phyloP scores from a whole-genome alignment of 2,888 invertebrate genomes.

The Patella pellucida region DNA sequence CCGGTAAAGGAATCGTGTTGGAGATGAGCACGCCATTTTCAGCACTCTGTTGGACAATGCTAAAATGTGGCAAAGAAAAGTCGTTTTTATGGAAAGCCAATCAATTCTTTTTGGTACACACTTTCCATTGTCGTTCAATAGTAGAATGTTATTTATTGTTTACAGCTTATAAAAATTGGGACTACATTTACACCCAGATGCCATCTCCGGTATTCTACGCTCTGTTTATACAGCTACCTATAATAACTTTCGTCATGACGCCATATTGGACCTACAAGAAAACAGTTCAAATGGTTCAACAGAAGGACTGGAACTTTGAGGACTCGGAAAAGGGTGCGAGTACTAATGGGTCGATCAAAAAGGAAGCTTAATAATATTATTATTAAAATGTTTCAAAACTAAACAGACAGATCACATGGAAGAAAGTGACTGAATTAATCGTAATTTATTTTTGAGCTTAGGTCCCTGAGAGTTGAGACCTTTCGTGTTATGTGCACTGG shows the following conservation, averaged over 20 bases:
- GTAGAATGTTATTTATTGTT: conserved; percentile 60
- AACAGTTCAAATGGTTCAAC: conserved; percentile 60
- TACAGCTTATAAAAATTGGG: conserved; percentile 55
- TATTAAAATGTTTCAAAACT: too few species aligned
- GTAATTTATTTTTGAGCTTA: too few species aligned
- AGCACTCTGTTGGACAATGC: conserved; percentile 61
- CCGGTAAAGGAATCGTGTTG: conserved; percentile 53
- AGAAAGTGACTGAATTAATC: too few species aligned
- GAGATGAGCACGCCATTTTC: conserved; percentile 66
- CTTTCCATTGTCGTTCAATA: conserved; percentile 62
- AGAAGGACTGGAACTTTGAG: conserved; percentile 63
- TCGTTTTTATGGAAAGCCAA: conserved; percentile 60
- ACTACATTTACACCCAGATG: conserved; percentile 52
- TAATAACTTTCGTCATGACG: conserved; percentile 61
- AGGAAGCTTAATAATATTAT: background rate
- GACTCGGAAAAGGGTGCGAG: conserved; percentile 42
- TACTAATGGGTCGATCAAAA: conserved; percentile 16
- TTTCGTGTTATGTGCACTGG: too few species aligned
- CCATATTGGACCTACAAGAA: conserved; percentile 68
- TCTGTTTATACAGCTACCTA: conserved; percentile 49
- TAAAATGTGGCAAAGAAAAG: conserved; percentile 56
- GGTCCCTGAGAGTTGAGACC: too few species aligned
- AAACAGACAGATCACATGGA: too few species aligned
- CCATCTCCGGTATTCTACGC: conserved; percentile 47
- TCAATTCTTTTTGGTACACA: conserved; percentile 61